Base-by-base conservation (phyloP, 2,888 invertebrate genomes). In the Trisateles emortualis region DNA sequence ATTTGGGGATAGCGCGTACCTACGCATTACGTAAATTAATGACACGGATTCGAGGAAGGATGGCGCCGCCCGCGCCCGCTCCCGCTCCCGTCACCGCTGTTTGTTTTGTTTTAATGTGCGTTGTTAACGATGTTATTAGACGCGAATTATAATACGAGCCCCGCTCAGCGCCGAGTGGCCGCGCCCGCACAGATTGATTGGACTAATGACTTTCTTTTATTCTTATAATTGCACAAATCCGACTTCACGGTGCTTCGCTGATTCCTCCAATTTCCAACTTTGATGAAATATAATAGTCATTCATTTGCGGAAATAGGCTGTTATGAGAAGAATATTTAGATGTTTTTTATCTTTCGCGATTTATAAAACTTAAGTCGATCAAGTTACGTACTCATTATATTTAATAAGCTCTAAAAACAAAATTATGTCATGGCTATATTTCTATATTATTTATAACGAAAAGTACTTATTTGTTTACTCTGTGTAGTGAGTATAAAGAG, bases 1-100 rank as follows among this genome's bases (percentile, higher is more conserved):
- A 92, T 92, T 92, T 92, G 92, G 92, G 92, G 92, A 92, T 92
- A 92, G 92, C 92, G 92, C 92, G 92, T 92, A 92, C 92, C 91
- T 92, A 92, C 92, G 92, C 92, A 92, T 92, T 92, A 92, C 92
- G 92, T 92, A 92, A 92, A 92, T 92, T 92, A 92, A 92, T 92
- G 92, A 92, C 92, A 92, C 92, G 92, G 92, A 92, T 92, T 92
- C 92, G 88, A 90, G 92, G 92, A 92, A 92, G 92, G 92, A 91
- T 91, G 92, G 91, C 90, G 88, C 86, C 87, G 77, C 87, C 84
- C 82, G 79, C 83, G 67, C 84, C 86, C 84, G 76, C 81, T 55
- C 79, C 72, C 74, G 71, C 66, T 11, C 60, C 61, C 67, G 70
- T 78, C 80, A 73, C 79, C 84, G 79, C 84, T 90, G 90, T 91